Evolutionary conservation across 2,888 invertebrate genomes (phyloP), one percentile per base, ranked within the genome.

Genomic region (Mesorhabditis belari): DNA sequence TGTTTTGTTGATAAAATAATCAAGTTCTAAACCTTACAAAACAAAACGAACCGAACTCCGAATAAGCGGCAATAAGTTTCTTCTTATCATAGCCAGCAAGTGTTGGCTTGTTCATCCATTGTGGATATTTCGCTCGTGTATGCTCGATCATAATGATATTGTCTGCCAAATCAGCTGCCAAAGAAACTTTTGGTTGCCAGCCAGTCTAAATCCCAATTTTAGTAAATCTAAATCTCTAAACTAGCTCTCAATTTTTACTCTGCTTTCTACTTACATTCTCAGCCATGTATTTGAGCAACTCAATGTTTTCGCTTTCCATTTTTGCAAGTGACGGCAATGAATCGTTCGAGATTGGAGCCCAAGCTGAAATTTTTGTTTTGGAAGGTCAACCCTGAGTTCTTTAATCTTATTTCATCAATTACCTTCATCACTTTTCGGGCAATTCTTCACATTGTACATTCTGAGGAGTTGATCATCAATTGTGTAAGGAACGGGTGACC

Each of bases 381-480:
- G n/a, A 55, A 35, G n/a, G 17, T 21, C 19, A 24, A 27, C 28
- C n/a, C 28, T 6, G n/a, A 3, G 24, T 52, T 52, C 52, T 25
- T 25, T n/a, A n/a, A n/a, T n/a, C n/a, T n/a, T n/a, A 51, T n/a
- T n/a, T n/a, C 9, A 17, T 51, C 17, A 17, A n/a, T 17, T 21
- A 66, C 66, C 66, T 26, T 59, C 60, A 54, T 69, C 66, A 58
- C 60, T 66, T 21, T 54, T 57, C 25, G 62, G 64, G 60, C 75
- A 74, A 53, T 61, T 61, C 50, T 61, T 61, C 4, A 74, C 71
- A 6, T 69, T 61, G 62, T 76, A 77, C 75, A 75, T 76, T 51
- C 77, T 58, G 5, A 77, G 66, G 29, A 77, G 60, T 55, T 70
- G 70, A 57, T 77, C 74, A 49, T 76, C 66, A 52, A 75, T 75